A percentile compares a stretch with the other conserved stretches of the same genome.
phyloP scores from a whole-genome alignment of 2,888 invertebrate genomes.

The Chelonus formosanus region DNA sequence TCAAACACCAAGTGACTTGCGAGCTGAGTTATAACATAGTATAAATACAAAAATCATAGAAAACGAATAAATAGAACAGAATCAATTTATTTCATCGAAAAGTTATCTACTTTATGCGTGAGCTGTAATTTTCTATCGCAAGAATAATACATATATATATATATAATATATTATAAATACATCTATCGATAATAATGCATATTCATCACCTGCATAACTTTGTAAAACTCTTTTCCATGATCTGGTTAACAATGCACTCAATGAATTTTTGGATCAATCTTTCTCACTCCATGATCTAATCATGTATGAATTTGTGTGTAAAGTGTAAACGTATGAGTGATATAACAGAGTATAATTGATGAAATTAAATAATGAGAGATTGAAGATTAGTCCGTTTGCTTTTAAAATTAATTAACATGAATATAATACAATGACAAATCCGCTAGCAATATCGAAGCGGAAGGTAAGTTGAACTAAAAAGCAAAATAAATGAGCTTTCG shows the following conservation, averaged over 20 bases:
- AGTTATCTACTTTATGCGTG: constrained; percentile 33
- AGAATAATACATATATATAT: constrained; percentile 12
- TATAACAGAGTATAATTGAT: no score
- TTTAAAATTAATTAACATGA: neutral
- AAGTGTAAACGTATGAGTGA: no score
- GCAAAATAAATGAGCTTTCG: neutral
- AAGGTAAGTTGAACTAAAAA: constrained; percentile 1
- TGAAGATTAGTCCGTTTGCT: neutral
- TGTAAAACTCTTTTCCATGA: constrained; percentile 1
- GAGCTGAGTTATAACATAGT: constrained; percentile 10
- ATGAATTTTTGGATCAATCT: no score
- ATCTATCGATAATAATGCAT: neutral
- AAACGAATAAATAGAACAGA: constrained; percentile 10
- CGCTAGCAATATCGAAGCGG: neutral
- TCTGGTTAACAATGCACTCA: neutral
- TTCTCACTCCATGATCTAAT: no score
- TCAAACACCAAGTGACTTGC: neutral
- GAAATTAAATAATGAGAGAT: neutral
- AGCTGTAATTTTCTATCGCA: constrained; percentile 42
- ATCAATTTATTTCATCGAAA: constrained; percentile 29
- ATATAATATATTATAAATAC: neutral
- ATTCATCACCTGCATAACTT: neutral
- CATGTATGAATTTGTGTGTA: no score
- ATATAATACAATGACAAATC: neutral
- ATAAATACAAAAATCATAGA: constrained; percentile 6